Base-by-base conservation (phyloP, 2,888 invertebrate genomes). In the Colostygia pectinataria region DNA sequence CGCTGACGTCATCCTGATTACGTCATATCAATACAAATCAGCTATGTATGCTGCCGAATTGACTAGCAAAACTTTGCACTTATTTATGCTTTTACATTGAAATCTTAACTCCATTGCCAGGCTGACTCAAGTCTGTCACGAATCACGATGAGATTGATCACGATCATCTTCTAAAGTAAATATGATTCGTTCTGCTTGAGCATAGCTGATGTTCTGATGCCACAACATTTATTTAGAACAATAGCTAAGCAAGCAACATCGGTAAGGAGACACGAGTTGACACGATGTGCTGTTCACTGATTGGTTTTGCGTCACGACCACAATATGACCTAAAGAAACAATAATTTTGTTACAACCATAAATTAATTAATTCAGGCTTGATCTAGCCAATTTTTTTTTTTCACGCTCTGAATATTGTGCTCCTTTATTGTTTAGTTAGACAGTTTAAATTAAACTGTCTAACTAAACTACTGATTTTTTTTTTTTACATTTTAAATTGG, bases 1-100 rank as follows among this genome's bases (percentile, higher is more conserved):
- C 80, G 84, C 55, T 89, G 88, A 89, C 89, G 89, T 87, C 86
- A 89, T 62, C 74, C 49, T 71, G 84, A 82, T 89, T 89, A 88
- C 89, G 86, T 89, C 89, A 89, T 86, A 66, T 77, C 68, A 72
- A 65, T 68, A 71, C 69, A 70, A 41, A 45, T 57, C 62, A 41
- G 18, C 72, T 61, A 73, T 72, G 66, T 66, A 62, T 64, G 56
- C 69, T 67, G 69, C 67, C 69, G 68, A 77, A 74, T 68, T 62
- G 63, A 76, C 70, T 65, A 64, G 66, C 59, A 64, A 62, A 66
- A 64, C 63, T 63, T 63, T 60, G 57, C 57, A 63, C 59, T 59
- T 63, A 61, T 57, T 57, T 45, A 54, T 59, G 54, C 49, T 55
- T 54, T 57, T 39, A 49, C 49, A 52, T 59, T 45, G 53, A 46